A percentile compares a stretch with the other conserved stretches of the same genome.
Conservation (phyloP, 2,797 vertebrate genomes). For the Buphagus erythrorhynchus region DNA sequence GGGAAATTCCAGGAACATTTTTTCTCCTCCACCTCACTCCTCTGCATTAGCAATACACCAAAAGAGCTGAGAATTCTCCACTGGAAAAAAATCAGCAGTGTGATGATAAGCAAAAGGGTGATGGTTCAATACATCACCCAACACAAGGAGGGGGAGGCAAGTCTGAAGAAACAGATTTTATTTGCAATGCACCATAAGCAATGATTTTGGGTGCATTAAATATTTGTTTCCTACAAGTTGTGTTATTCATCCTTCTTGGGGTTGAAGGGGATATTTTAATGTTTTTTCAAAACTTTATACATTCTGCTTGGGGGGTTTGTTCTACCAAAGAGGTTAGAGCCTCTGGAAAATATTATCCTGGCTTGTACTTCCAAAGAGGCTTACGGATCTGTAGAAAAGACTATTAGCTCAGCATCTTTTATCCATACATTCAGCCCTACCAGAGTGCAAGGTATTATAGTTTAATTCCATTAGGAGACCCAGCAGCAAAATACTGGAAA, state of each 20-base stretch:
- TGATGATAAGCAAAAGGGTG: background rate
- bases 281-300: background rate
- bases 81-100: background rate
- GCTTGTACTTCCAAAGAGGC: background rate
- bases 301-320: background rate
- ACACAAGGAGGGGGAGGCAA: background rate
- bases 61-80: background rate
- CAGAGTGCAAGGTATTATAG: background rate
- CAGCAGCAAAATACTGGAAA: background rate
- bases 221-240: background rate
- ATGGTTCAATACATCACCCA: background rate
- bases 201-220: background rate
- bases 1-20: background rate
- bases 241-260: background rate
- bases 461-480: constrained; percentile 43
- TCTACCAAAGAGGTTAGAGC: background rate
- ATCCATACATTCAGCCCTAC: background rate
- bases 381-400: background rate
- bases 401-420: constrained; percentile 33
- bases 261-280: background rate
- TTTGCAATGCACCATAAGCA: background rate
- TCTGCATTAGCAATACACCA: background rate
- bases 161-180: background rate
- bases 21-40: background rate
- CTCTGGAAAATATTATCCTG: background rate